Base-by-base conservation (phyloP, 2,113 vertebrate species). In the Varanus komodoensis region DNA sequence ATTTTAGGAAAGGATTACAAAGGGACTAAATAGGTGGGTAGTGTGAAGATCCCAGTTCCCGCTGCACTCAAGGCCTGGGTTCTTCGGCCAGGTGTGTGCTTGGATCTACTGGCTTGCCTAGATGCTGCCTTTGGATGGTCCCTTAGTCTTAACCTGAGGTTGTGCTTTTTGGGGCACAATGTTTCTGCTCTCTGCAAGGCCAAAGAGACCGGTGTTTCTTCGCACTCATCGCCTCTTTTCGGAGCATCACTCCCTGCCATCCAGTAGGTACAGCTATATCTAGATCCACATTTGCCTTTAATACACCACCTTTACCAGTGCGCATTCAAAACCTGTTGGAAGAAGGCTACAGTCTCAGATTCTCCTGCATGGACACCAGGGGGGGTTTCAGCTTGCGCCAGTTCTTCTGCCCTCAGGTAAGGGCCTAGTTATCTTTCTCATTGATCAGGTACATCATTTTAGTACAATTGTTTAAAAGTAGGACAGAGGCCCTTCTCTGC, bases 391-490 rank as follows among this genome's bases (percentile, higher is more conserved):
- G 27, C 73, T 61, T 57, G 50, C 11, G 25, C 34, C 75, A 57
- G 17, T 84, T 79, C 67, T 92, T 91, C 92, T 93, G 93, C 94
- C 90, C 89, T 90, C 89, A 94, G 95, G 95, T 95, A 96, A 94
- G 93, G 87, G 73, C 38, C 21, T 81, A 86, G 91, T 92, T 96
- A 95, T 96, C 92, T 92, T 85, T 0, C 0, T 87, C 91, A 96
- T 96, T 96, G 95, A 95, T 96, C 94, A 92, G 89, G 93, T 89
- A 79, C 17, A 86, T 57, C 86, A 25, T 93, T 96, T 95, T 95
- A 92, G 90, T 89, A 89, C 89, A 96, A 93, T 92, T 96, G 96
- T 94, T 96, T 96, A 96, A 75, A 95, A 95, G 93, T 87, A 87
- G 84, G 82, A 88, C 88, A 93, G 88, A 94, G 88, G 34, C 90